Evolutionary conservation across 2,888 invertebrate genomes (phyloP).

Genomic region (Crossocerus cetratus): DNA sequence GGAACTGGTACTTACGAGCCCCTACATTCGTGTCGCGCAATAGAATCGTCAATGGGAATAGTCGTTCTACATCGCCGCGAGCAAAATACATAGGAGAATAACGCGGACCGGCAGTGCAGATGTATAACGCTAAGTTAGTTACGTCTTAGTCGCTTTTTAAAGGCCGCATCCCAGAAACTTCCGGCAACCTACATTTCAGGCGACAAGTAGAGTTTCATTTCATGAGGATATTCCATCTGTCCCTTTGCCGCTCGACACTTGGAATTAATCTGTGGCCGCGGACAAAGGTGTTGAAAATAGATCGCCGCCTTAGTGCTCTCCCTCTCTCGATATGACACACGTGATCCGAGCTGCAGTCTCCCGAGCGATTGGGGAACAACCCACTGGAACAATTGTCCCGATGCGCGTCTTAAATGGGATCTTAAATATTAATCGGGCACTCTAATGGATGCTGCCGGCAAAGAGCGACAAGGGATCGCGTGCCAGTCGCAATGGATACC

Average conservation of each 20-base stretch:
- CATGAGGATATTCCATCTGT: too few relatives aligned
- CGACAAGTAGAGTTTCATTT: background rate
- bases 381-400: too few relatives aligned
- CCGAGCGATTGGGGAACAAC: too few relatives aligned
- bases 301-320: background rate
- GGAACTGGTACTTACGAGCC: constrained; percentile 18
- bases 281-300: background rate
- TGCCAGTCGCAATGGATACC: background rate
- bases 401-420: too few relatives aligned
- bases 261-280: too few relatives aligned
- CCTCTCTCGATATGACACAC: too few relatives aligned
- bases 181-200: constrained; percentile 17
- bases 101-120: background rate
- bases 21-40: constrained; percentile 21
- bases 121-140: background rate
- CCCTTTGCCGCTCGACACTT: background rate
- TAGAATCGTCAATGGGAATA: constrained; percentile 32
- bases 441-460: too few relatives aligned
- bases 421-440: too few relatives aligned
- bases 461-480: background rate
- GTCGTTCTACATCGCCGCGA: constrained; percentile 21
- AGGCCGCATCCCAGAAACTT: background rate
- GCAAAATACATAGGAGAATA: constrained; percentile 16
- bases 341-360: too few relatives aligned
- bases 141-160: constrained; percentile 19